Base-by-base conservation (phyloP, 2,888 invertebrate genomes). In the Drosophila paracracens region DNA sequence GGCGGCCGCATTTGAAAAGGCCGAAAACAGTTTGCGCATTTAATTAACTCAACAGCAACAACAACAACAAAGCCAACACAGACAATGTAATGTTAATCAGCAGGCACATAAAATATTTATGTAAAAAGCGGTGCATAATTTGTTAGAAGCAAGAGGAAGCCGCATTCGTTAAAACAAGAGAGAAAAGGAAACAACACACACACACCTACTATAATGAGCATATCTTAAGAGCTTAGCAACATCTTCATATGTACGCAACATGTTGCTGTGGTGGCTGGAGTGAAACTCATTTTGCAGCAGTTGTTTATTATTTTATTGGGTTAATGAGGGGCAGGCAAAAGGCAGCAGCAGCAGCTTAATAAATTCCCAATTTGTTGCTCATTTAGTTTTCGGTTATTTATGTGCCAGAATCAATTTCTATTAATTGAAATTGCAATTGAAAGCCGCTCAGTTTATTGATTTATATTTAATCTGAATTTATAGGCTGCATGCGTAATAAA, bases 381-480 rank as follows among this genome's bases (percentile, higher is more conserved):
- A 71, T 72, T 78, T 70, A 36, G 61, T 60, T 77, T 74, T 72
- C 18, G 57, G 56, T 78, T 76, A 81, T 86, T 81, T 81, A 76
- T 88, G 81, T 78, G 81, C 67, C 74, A 63, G 69, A 56, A 68
- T 76, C 84, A 83, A 83, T 88, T 87, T 79, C 79, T 83, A 81
- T 87, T 71, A 89, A 84, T 81, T 89, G 72, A 76, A 73, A 68
- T 69, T 81, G 71, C 84, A 83, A 83, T 83, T 82, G 85, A 67
- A 61, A 40, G 51, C 51, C 53, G 43, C 67, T 53, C 74, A 35
- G 58, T 43, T 74, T 64, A 70, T 77, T 88, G 82, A 84, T 82
- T 88, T 89, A 87, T 87, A 76, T 60, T 57, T 56, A 62, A 70
- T 48, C 63, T 59, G 46, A 80, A 90, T 86, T 88, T 69, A 88